Evolutionary conservation across 2,888 invertebrate species (phyloP).

Genomic region (Entomobrya multifasciata): DNA sequence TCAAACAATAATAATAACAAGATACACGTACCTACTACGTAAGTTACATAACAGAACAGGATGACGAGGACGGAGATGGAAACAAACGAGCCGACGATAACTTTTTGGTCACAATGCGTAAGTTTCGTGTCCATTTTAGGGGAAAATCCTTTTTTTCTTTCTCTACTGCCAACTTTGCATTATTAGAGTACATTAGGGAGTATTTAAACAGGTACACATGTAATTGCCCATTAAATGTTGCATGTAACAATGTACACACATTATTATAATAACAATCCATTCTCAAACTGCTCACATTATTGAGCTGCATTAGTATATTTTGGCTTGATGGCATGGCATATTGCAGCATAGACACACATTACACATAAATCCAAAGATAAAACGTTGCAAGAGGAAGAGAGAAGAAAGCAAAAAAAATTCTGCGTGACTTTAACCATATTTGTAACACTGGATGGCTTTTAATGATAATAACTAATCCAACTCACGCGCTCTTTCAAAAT

Average conservation of each 20-base stretch:
- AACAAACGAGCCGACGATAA: conserved; percentile 63
- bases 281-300: no score
- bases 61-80: conserved; percentile 25
- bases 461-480: conserved; percentile 18
- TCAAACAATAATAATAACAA: conserved; percentile 6
- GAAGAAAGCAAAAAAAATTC: conserved; percentile 4
- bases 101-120: conserved; percentile 65
- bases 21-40: no score
- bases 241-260: conserved; percentile 38
- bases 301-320: no score
- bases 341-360: not conserved
- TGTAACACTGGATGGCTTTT: conserved; percentile 28
- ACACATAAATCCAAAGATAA: no score
- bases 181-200: conserved; percentile 45
- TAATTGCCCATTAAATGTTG: conserved; percentile 58
- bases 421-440: conserved; percentile 55
- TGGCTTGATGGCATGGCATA: no score
- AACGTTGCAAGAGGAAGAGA: not conserved
- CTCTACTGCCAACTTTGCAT: not conserved
- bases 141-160: conserved; percentile 43
- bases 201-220: conserved; percentile 55
- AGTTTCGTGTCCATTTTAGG: conserved; percentile 68
- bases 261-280: conserved; percentile 24
- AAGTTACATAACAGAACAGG: not conserved
- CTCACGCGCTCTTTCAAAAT: conserved; percentile 37